phyloP scores from a whole-genome alignment of 2,797 vertebrate genomes.

The Trachurus trachurus region DNA sequence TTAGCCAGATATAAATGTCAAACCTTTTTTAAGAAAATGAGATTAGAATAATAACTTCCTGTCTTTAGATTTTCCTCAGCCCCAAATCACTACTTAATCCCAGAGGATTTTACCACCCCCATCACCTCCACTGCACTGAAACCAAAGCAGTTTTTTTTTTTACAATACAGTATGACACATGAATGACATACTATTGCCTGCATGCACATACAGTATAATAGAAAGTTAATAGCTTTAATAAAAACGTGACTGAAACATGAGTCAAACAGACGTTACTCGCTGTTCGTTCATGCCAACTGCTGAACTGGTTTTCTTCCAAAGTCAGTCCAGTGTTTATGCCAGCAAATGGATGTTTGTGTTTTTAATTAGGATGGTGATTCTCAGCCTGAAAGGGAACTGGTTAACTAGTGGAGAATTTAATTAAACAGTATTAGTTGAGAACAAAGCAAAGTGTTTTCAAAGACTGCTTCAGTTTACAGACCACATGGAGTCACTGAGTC shows the following conservation, averaged over 20 bases:
- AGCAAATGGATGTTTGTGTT: constrained; percentile 16
- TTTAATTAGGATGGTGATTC: constrained; percentile 20
- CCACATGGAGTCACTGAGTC: neutral
- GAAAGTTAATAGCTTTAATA: neutral
- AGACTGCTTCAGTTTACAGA: constrained; percentile 7
- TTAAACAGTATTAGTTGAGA: constrained; percentile 25
- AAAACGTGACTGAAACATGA: constrained; percentile 16
- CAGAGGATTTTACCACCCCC: too few relatives aligned
- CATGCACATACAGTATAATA: too few relatives aligned
- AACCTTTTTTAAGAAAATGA: too few relatives aligned
- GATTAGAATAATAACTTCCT: too few relatives aligned
- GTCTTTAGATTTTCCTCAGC: too few relatives aligned
- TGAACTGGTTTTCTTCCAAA: constrained; percentile 25
- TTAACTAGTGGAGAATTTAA: constrained; percentile 30
- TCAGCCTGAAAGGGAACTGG: constrained; percentile 17
- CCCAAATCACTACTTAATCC: too few relatives aligned
- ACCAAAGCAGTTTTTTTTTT: too few relatives aligned
- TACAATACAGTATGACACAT: too few relatives aligned
- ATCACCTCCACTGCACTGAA: too few relatives aligned
- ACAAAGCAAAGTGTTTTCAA: constrained; percentile 36
- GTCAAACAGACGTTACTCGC: constrained; percentile 17
- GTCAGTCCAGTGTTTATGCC: neutral
- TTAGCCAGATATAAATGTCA: too few relatives aligned
- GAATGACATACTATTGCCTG: too few relatives aligned
- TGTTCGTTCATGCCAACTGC: constrained; percentile 8